Percentiles rank a stretch among this genome's conserved stretches.
Evolutionary conservation across 2,113 vertebrate species (phyloP).

Genomic region (Burhinus oedicnemus): DNA sequence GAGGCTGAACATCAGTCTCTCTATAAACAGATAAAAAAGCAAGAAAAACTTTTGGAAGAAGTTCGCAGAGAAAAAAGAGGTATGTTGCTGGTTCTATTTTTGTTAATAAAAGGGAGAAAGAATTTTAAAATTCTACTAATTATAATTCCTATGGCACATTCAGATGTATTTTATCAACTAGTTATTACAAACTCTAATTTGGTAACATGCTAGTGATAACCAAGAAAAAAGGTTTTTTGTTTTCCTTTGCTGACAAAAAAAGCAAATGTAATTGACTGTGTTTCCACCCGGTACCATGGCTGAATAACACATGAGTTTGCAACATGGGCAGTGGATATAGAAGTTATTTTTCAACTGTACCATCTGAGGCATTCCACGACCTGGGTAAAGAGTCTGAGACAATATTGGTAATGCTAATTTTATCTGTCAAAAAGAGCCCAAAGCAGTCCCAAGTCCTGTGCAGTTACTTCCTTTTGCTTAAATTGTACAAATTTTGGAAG

Average conservation of each 20-base stretch:
- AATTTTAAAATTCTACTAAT: neutral
- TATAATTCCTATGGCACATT: neutral
- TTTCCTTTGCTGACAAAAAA: neutral
- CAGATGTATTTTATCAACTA: neutral
- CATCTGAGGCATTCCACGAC: neutral
- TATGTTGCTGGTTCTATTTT: conserved; percentile 43
- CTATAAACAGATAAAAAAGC: conserved; percentile 82
- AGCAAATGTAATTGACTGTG: neutral
- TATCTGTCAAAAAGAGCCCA: neutral
- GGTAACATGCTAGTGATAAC: neutral
- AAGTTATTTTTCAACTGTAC: neutral
- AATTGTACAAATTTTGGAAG: neutral
- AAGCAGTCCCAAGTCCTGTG: neutral
- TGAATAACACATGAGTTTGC: neutral
- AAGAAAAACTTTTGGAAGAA: conserved; percentile 85
- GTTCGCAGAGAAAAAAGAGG: conserved; percentile 87
- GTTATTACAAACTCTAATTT: neutral
- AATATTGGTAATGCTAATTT: neutral
- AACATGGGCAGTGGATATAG: neutral
- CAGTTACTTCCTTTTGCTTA: neutral
- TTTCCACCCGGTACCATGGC: neutral
- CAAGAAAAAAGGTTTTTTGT: neutral
- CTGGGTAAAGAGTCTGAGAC: neutral
- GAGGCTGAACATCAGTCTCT: conserved; percentile 82
- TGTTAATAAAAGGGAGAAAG: neutral